Evolutionary conservation across 1,140 invertebrate species (phyloP).

Genomic region (Sitophilus oryzae): DNA sequence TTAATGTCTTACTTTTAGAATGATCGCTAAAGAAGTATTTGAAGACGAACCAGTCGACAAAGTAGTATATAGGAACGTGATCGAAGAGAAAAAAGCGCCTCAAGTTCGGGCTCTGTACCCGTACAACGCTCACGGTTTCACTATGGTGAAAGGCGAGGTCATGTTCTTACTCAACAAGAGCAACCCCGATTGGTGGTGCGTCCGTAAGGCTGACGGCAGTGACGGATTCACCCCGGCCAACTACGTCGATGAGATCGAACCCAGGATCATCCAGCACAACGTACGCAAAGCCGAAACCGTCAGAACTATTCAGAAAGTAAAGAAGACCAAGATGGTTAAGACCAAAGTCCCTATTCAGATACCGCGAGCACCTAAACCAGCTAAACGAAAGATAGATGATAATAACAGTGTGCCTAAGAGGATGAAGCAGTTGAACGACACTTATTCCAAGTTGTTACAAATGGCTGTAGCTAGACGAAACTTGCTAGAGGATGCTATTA

Average conservation of each 20-base stretch:
- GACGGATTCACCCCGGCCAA: conserved; percentile 98
- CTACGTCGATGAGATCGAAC: conserved; percentile 91
- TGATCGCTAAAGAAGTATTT: conserved; percentile 85
- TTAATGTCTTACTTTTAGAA: conserved; percentile 26
- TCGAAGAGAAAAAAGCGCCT: conserved; percentile 80
- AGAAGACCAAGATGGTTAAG: conserved; percentile 82
- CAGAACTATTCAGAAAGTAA: conserved; percentile 72
- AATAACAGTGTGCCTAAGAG: conserved; percentile 78
- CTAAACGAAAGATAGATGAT: conserved; percentile 53
- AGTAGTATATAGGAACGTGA: conserved; percentile 74
- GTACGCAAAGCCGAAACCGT: conserved; percentile 80
- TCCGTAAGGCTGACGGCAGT: conserved; percentile 81
- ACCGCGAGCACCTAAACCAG: conserved; percentile 46
- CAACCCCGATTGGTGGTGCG: conserved; percentile 98
- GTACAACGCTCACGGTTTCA: conserved; percentile 90
- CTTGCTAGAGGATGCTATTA: conserved; percentile 86
- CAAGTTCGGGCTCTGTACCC: conserved; percentile 86
- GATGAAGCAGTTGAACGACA: conserved; percentile 71
- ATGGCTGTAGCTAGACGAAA: conserved; percentile 72
- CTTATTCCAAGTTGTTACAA: conserved; percentile 74
- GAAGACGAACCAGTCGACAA: conserved; percentile 85
- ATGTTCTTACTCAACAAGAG: conserved; percentile 93
- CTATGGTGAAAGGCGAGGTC: conserved; percentile 85
- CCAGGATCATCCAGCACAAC: conserved; percentile 76
- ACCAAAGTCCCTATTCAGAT: conserved; percentile 72